Base-by-base conservation (phyloP, 1,140 invertebrate genomes). In the Camponotus vicinus region DNA sequence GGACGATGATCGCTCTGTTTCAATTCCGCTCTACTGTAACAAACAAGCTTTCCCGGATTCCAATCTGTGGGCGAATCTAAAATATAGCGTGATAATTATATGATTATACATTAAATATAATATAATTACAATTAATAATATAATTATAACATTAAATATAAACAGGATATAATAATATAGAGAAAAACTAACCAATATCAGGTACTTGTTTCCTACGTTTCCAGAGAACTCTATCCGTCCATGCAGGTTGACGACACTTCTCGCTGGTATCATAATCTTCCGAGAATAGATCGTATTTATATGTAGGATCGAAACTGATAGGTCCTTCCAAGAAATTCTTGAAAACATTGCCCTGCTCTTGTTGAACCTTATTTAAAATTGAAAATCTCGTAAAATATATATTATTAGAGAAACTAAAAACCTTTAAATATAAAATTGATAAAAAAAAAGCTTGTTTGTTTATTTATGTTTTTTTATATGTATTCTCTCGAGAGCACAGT, bases 181-280 rank as follows among this genome's bases (percentile, higher is more conserved):
- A 27, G 27, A 37, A 67, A 37, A 55, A 90, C 77, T 80, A 91
- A 96, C 97, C 97, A 70, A 97, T 96, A 90, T 97, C 97, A 57
- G 97, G 96, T 49, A 97, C 95, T 86, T 97, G 96, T 94, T 97
- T 97, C 88, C 97, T 96, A 76, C 97, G 96, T 93, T 97, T 97
- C 98, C 98, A 99, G 37, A 99, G 95, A 61, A 99, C 96, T 87
- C 99, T 95, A 95, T 99, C 99, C 0, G 99, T 99, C 98, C 99
- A 99, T 1, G 99, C 99, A 0, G 99, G 99, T 45, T 98, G 97
- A 66, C 99, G 96, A 92, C 97, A 98, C 95, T 99, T 99, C 94
- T 99, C 99, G 94, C 99, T 99, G 0, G 99, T 99, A 93, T 99
- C 99, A 94, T 99, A 99, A 95, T 99, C 99, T 95, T 99, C 98